These are phyloP conservation scores for Saccostrea echinata DNA, from an alignment of 1,140 invertebrate genomes.

Conservation along the genomic window DNA sequence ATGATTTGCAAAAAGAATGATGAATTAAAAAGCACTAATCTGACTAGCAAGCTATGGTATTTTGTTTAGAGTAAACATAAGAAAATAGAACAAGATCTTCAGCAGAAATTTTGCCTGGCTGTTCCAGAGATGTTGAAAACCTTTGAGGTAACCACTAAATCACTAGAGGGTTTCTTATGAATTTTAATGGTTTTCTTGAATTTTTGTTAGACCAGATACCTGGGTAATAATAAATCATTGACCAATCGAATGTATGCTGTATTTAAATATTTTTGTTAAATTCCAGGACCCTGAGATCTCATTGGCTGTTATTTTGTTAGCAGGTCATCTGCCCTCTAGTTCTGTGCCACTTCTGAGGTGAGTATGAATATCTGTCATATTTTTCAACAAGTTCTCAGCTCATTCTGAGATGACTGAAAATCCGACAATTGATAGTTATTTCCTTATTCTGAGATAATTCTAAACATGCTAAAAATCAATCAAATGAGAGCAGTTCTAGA, in stretches of 20 bases:
- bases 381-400: too few relatives aligned
- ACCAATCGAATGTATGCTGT: not conserved
- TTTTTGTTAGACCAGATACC: too few relatives aligned
- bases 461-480: too few relatives aligned
- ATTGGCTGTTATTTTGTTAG: slow-evolving; percentile 63
- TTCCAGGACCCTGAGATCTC: slow-evolving; percentile 62
- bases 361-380: not conserved
- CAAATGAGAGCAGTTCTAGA: too few relatives aligned
- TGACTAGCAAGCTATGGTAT: not conserved
- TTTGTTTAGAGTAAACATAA: slow-evolving; percentile 55
- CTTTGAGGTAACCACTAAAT: slow-evolving; percentile 59
- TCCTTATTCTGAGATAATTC: too few relatives aligned
- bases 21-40: too few relatives aligned
- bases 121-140: slow-evolving; percentile 68
- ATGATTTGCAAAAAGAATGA: too few relatives aligned
- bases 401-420: too few relatives aligned
- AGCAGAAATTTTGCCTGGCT: slow-evolving; percentile 64
- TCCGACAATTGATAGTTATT: too few relatives aligned
- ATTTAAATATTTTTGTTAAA: not conserved
- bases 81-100: slow-evolving; percentile 59
- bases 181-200: not conserved
- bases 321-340: slow-evolving; percentile 64
- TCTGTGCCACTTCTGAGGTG: slow-evolving; percentile 65
- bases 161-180: too few relatives aligned
- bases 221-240: not conserved